Base-by-base conservation (phyloP, 2,113 vertebrate genomes). In the Egretta garzetta region DNA sequence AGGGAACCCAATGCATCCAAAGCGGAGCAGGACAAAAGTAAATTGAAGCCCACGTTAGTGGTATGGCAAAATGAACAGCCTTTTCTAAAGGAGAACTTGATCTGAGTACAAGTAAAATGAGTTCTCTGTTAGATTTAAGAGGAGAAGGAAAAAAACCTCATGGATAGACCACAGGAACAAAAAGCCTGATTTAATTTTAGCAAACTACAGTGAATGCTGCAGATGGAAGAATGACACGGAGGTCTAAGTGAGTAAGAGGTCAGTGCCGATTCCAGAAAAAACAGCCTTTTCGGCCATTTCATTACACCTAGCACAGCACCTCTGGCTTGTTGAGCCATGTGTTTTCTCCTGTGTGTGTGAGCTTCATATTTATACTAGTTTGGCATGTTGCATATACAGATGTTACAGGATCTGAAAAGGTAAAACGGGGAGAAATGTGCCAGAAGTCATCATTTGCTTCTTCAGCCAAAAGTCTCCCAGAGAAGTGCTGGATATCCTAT, bases 51-150 rank as follows among this genome's bases (percentile, higher is more conserved):
- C 59, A 72, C 58, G 20, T n/a, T 52, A 81, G n/a, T 45, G 26
- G 58, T 71, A 72, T 18, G 58, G 87, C 28, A 84, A 96, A 94
- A 93, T 60, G 47, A 53, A 71, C 50, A 76, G 58, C 24, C 50
- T 73, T 94, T 96, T 94, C 90, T 83, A 55, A 59, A 90, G 90
- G 77, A 56, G 28, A 87, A 87, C 37, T 63, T 94, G 77, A 95
- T 88, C 75, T 88, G 81, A 70, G 37, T 72, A 19, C 28, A 84
- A 95, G 56, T 80, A 94, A 80, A 55, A 85, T 49, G 37, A 93
- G 30, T 92, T 92, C 82, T 93, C 76, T 95, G 19, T 93, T 96
- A 55, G 41, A 88, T 47, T 94, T 92, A 90, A 86, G 49, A 80
- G 39, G 30, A 76, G 52, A 66, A 63, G 59, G 32, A 24, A 26